These are phyloP conservation scores for Lucilia cuprina DNA, from an alignment of 1,140 invertebrate species.

Conservation along the genomic window DNA sequence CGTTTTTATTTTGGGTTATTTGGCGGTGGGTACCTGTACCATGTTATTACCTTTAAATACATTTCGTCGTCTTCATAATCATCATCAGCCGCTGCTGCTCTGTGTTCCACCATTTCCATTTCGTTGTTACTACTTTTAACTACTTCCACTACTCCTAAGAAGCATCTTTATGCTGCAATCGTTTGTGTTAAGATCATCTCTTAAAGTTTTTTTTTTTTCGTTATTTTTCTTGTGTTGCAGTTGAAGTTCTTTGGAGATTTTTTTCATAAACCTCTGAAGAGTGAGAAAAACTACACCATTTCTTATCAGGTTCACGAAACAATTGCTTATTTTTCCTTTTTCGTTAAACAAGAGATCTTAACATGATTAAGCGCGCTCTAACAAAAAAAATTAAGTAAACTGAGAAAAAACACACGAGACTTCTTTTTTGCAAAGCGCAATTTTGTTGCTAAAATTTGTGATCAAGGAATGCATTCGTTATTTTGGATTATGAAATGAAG, in stretches of 20 bases:
- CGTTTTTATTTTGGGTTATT: slow-evolving; percentile 39
- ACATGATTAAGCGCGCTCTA: slow-evolving; percentile 26
- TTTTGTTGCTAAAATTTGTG: not conserved
- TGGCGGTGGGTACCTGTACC: slow-evolving; percentile 37
- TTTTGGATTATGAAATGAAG: too few relatives aligned
- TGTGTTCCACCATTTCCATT: not conserved
- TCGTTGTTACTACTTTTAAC: not conserved
- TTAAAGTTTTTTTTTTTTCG: not conserved
- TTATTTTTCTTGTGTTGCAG: not conserved
- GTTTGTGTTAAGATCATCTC: slow-evolving; percentile 11
- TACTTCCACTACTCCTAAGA: slow-evolving; percentile 9
- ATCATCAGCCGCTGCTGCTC: not conserved
- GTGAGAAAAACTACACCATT: slow-evolving; percentile 41
- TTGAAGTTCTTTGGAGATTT: not conserved
- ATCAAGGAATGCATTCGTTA: not conserved
- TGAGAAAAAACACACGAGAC: not conserved
- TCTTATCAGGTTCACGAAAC: slow-evolving; percentile 40
- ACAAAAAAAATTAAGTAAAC: not conserved
- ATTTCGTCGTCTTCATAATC: slow-evolving; percentile 30
- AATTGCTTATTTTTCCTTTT: slow-evolving; percentile 42
- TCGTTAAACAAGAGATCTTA: slow-evolving; percentile 40
- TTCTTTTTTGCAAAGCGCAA: not conserved
- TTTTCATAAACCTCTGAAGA: slow-evolving; percentile 16
- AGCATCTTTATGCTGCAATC: slow-evolving; percentile 23
- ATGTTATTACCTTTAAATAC: slow-evolving; percentile 42